phyloP scores from a whole-genome alignment of 2,113 vertebrate species.

The Ceuthmochares aereus region DNA sequence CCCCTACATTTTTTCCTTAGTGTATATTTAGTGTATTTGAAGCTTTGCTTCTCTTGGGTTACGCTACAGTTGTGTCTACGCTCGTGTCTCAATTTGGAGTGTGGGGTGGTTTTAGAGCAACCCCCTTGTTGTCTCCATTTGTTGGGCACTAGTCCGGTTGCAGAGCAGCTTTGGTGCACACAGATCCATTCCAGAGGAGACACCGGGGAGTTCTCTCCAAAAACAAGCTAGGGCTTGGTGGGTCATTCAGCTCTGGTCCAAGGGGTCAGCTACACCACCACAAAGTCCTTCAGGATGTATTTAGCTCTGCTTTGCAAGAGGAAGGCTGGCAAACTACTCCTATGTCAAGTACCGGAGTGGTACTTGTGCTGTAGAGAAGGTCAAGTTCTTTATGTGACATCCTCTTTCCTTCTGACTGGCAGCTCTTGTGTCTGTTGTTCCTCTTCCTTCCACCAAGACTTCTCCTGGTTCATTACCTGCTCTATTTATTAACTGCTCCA shows the following conservation, averaged over 20 bases:
- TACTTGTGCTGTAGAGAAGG: background rate
- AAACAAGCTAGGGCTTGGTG: background rate
- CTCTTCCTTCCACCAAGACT: constrained; percentile 7
- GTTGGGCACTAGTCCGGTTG: background rate
- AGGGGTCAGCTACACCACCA: background rate
- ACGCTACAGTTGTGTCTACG: background rate
- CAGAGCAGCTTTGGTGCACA: background rate
- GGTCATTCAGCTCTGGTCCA: background rate
- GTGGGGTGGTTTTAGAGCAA: background rate
- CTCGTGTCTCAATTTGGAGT: background rate
- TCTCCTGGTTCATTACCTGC: background rate
- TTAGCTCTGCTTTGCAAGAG: background rate
- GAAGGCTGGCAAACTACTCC: background rate
- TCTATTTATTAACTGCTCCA: background rate
- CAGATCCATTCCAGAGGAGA: background rate
- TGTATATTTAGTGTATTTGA: background rate
- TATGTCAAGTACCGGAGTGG: background rate
- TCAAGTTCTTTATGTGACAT: background rate
- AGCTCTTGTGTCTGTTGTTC: background rate
- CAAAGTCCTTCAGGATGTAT: background rate
- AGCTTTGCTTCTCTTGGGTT: background rate
- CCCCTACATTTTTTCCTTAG: background rate
- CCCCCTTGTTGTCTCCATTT: background rate
- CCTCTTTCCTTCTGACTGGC: background rate
- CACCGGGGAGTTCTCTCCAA: background rate